Percentiles rank a stretch among this genome's conserved stretches.
These are phyloP conservation scores for Acrocera orbiculus DNA, from an alignment of 2,888 invertebrate genomes.

Conservation along the genomic window DNA sequence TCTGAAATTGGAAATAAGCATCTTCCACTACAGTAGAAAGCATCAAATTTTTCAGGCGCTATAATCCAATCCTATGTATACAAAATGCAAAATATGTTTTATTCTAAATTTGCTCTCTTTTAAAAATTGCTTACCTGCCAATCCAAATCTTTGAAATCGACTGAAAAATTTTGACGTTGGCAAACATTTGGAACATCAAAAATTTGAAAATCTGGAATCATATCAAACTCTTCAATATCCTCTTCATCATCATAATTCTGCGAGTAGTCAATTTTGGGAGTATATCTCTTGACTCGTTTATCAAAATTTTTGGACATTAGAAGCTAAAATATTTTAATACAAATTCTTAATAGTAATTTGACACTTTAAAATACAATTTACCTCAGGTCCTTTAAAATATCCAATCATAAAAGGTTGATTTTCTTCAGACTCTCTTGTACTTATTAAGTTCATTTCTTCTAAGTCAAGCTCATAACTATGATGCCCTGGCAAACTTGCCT, in stretches of 20 bases:
- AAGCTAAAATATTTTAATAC: too few species aligned
- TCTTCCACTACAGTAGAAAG: slow-evolving; percentile 83
- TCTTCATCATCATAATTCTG: too few species aligned
- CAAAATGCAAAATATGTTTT: neutral
- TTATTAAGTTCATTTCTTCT: too few species aligned
- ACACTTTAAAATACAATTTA: too few species aligned
- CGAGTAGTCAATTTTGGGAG: too few species aligned
- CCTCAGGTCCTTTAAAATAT: slow-evolving; percentile 54
- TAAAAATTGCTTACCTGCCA: slow-evolving; percentile 45
- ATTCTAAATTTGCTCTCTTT: neutral
- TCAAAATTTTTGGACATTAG: too few species aligned
- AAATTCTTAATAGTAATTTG: too few species aligned
- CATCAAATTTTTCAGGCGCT: slow-evolving; percentile 84
- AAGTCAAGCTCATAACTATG: too few species aligned
- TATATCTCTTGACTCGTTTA: too few species aligned
- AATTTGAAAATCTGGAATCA: neutral
- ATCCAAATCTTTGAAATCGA: slow-evolving; percentile 72
- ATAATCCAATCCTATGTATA: slow-evolving; percentile 73
- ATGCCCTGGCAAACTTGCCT: slow-evolving; percentile 58
- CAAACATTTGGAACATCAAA: slow-evolving; percentile 43
- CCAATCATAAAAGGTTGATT: slow-evolving; percentile 83
- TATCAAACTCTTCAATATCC: slow-evolving; percentile 38
- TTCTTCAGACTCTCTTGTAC: slow-evolving; percentile 51
- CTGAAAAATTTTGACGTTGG: slow-evolving; percentile 73
- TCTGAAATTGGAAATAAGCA: slow-evolving; percentile 84